Percentiles rank a stretch among this genome's conserved stretches.
These are phyloP conservation scores for Chiloscyllium punctatum DNA, from an alignment of 2,797 vertebrate genomes.

Conservation along the genomic window DNA sequence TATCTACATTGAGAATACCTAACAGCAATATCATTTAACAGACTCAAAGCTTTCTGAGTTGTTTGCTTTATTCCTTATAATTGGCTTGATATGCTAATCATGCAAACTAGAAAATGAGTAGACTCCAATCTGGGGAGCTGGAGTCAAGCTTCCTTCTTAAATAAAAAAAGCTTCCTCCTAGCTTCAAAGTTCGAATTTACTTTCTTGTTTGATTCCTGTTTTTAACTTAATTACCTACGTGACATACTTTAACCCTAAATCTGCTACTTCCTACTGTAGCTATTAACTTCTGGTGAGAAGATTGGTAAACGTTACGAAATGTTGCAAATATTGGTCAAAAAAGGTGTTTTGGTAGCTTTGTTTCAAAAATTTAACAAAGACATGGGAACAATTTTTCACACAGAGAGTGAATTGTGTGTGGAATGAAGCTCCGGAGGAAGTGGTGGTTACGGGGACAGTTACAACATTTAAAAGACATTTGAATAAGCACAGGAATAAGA, in stretches of 20 bases:
- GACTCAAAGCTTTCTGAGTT: not conserved
- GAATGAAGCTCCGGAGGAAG: too few species aligned
- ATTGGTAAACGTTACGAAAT: not conserved
- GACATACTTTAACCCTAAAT: not conserved
- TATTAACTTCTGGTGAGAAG: not conserved
- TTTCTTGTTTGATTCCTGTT: not conserved
- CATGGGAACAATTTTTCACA: too few species aligned
- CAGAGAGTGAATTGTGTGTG: too few species aligned
- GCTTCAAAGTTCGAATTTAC: not conserved
- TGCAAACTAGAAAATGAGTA: not conserved
- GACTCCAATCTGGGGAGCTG: not conserved
- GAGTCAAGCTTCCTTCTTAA: too few species aligned
- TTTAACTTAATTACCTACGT: not conserved
- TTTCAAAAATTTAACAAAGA: not conserved
- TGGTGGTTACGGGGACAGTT: too few species aligned
- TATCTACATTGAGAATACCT: not conserved
- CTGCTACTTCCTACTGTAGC: not conserved
- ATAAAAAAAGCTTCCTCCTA: too few species aligned
- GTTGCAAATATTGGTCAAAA: not conserved
- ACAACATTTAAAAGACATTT: too few species aligned
- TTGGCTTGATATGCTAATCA: not conserved
- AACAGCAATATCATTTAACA: not conserved
- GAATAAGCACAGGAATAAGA: too few species aligned
- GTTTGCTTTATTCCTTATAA: not conserved
- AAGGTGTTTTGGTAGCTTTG: not conserved